Conservation (phyloP, 1,140 invertebrate species). For the Bombus ignitus region DNA sequence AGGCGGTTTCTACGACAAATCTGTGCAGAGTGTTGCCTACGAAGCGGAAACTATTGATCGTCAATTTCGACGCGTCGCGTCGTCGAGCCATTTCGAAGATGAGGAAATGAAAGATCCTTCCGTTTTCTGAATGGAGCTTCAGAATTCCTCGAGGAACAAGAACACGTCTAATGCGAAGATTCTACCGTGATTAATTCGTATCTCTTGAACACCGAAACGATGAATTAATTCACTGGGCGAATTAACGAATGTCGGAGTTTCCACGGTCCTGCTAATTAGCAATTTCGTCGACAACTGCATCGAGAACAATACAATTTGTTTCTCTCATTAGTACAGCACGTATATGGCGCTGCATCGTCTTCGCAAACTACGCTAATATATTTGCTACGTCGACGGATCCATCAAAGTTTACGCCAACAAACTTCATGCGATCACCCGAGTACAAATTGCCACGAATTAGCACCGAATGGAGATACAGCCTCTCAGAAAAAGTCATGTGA, state of each 20-base stretch:
- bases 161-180: neutral
- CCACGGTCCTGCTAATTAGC: conserved; percentile 28
- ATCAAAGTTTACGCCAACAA: conserved; percentile 52
- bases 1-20: conserved; percentile 5
- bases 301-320: conserved; percentile 53
- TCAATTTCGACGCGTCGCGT: conserved; percentile 23
- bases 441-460: neutral
- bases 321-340: conserved; percentile 52
- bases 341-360: conserved; percentile 18
- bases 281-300: conserved; percentile 46
- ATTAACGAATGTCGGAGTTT: conserved; percentile 23
- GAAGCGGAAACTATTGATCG: conserved; percentile 37
- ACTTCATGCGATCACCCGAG: conserved; percentile 8
- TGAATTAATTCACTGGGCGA: conserved; percentile 38
- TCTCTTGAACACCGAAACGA: neutral
- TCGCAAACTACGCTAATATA: conserved; percentile 48
- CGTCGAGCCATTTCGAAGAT: conserved; percentile 1
- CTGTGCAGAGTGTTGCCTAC: conserved; percentile 26
- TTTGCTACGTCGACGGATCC: conserved; percentile 45
- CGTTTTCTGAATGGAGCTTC: neutral
- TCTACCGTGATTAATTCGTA: conserved; percentile 26
- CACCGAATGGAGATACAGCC: neutral
- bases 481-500: neutral
- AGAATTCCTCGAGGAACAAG: neutral
- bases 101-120: conserved; percentile 15